Conservation (phyloP, 2,888 invertebrate species). For the Leptopilina syphax region DNA sequence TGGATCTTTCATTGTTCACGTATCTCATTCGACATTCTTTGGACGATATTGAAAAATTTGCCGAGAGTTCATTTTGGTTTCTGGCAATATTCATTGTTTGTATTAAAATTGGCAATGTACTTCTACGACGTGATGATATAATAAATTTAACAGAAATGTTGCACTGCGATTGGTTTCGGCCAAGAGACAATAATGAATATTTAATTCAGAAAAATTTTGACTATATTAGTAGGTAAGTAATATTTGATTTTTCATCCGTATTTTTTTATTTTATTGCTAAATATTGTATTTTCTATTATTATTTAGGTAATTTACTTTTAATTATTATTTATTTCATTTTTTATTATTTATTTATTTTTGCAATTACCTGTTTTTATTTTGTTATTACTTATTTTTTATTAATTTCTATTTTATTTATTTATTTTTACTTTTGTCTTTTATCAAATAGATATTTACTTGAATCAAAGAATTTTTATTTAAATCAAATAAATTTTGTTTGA, state of each 20-base stretch:
- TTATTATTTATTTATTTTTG: too few relatives aligned
- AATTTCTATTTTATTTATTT: too few relatives aligned
- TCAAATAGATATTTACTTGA: too few relatives aligned
- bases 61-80: constrained; percentile 21
- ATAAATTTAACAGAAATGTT: background rate
- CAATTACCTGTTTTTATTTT: too few relatives aligned
- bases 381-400: too few relatives aligned
- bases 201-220: background rate
- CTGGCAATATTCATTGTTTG: constrained; percentile 16
- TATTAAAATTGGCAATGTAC: background rate
- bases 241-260: background rate
- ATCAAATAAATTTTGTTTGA: too few relatives aligned
- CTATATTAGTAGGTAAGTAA: background rate
- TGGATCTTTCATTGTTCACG: background rate
- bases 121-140: background rate
- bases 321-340: too few relatives aligned
- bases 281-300: too few relatives aligned
- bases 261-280: too few relatives aligned
- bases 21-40: background rate
- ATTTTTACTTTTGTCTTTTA: too few relatives aligned
- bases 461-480: too few relatives aligned
- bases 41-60: background rate
- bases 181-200: background rate
- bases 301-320: too few relatives aligned
- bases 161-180: background rate